Conservation (phyloP, 2,888 invertebrate genomes). For the Heliconius aoede region DNA sequence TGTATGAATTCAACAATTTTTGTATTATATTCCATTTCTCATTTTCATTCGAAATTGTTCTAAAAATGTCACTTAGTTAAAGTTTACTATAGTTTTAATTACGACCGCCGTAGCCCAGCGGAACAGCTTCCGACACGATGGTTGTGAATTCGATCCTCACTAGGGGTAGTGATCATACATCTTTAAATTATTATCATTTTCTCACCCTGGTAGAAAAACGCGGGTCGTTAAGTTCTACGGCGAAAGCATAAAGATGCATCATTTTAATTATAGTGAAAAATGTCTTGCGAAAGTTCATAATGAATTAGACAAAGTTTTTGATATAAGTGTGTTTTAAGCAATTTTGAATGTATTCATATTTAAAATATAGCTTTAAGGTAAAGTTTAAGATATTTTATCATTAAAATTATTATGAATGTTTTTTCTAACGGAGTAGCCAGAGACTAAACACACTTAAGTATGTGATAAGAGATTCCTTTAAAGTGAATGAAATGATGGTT, state of each 20-base stretch:
- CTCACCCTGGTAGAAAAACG: too few relatives aligned
- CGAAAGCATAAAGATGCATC: too few relatives aligned
- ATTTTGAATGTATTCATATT: neutral
- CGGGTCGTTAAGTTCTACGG: too few relatives aligned
- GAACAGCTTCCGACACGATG: neutral
- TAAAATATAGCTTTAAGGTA: neutral
- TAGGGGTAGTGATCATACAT: too few relatives aligned
- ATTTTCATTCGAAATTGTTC: conserved; percentile 8
- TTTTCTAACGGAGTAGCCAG: too few relatives aligned
- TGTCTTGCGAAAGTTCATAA: neutral
- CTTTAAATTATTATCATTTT: too few relatives aligned
- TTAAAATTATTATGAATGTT: neutral
- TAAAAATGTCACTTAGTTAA: neutral
- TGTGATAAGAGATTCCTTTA: too few relatives aligned
- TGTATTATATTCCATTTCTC: conserved; percentile 4
- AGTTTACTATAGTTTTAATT: conserved; percentile 10
- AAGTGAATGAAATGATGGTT: too few relatives aligned
- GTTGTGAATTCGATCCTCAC: too few relatives aligned
- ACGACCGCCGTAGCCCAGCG: neutral
- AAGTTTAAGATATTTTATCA: neutral
- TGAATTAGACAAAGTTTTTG: conserved; percentile 4
- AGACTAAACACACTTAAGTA: too few relatives aligned
- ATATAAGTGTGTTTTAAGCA: neutral
- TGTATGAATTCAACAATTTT: conserved; percentile 22
- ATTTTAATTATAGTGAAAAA: neutral